Percentiles rank a stretch among this genome's conserved stretches.
Conservation (phyloP, 2,888 invertebrate genomes). For the Polydrusus tereticollis region DNA sequence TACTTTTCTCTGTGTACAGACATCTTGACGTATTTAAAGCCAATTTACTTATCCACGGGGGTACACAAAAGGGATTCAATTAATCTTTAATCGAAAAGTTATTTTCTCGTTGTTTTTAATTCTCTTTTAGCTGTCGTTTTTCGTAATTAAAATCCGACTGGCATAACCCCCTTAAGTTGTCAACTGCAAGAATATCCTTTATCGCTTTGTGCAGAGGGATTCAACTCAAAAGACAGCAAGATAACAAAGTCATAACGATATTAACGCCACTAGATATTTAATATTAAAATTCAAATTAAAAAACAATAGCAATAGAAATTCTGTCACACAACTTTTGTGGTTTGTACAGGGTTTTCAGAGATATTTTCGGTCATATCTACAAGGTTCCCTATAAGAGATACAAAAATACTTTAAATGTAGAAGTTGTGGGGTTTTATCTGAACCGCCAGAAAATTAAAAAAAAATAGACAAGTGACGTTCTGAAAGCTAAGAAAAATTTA, state of each 20-base stretch:
- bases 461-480: too few relatives aligned
- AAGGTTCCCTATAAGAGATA: too few relatives aligned
- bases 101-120: conserved; percentile 48
- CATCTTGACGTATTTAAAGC: conserved; percentile 57
- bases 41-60: conserved; percentile 57
- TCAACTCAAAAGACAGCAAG: not conserved
- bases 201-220: conserved; percentile 18
- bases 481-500: too few relatives aligned
- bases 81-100: conserved; percentile 55
- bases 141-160: conserved; percentile 41
- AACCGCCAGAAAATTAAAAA: too few relatives aligned
- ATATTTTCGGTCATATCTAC: too few relatives aligned
- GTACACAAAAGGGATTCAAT: conserved; percentile 56
- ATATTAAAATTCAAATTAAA: too few relatives aligned
- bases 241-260: not conserved
- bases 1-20: conserved; percentile 54
- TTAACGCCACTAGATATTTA: too few relatives aligned
- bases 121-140: conserved; percentile 38
- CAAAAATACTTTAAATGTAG: too few relatives aligned
- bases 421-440: too few relatives aligned
- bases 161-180: conserved; percentile 29
- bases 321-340: too few relatives aligned
- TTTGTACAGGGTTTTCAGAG: too few relatives aligned
- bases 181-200: conserved; percentile 38
- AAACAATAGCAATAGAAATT: too few relatives aligned